Percentiles rank a stretch among this genome's conserved stretches.
Conservation (phyloP, 2,888 invertebrate species). For the Entomobrya multifasciata region DNA sequence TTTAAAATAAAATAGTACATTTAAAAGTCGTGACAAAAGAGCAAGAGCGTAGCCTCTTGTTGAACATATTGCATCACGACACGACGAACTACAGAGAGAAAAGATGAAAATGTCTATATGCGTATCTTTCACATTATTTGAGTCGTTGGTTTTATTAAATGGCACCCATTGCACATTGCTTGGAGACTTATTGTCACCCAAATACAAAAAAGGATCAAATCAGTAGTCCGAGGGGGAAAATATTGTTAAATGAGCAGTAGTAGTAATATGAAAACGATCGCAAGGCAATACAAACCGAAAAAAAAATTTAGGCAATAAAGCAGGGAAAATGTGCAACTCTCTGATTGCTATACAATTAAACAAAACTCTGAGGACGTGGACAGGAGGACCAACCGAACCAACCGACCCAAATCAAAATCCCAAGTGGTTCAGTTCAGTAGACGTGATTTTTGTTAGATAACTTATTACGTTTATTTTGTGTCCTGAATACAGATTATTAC, state of each 20-base stretch:
- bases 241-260: neutral
- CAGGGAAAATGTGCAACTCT: no score
- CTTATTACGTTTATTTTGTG: neutral
- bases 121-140: neutral
- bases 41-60: slow-evolving; percentile 62
- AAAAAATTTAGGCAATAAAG: no score
- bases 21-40: slow-evolving; percentile 38
- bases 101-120: slow-evolving; percentile 21
- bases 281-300: no score
- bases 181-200: neutral
- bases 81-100: no score
- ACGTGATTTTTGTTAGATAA: neutral
- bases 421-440: neutral
- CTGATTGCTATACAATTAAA: no score
- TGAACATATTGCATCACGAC: slow-evolving; percentile 61
- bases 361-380: no score
- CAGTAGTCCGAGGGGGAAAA: neutral
- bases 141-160: neutral
- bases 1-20: slow-evolving; percentile 28
- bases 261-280: neutral
- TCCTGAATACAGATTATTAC: neutral
- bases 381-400: no score
- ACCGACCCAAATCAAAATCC: neutral
- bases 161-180: slow-evolving; percentile 50
- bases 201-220: neutral